Evolutionary conservation across 2,888 invertebrate genomes (phyloP).

Genomic region (Periphyllus acericola): DNA sequence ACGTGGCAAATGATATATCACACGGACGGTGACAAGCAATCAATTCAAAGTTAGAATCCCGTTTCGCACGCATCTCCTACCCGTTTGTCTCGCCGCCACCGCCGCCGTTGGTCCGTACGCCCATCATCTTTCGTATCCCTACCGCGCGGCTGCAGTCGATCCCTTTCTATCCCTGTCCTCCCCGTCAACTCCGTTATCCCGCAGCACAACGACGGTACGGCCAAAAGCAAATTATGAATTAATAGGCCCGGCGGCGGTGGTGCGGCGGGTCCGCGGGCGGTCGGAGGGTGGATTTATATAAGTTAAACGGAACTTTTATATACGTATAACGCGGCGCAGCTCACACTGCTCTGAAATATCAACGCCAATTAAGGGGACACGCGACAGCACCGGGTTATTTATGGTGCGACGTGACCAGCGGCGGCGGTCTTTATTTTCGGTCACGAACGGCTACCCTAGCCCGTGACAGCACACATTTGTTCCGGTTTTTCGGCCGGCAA

Average conservation of each 20-base stretch:
- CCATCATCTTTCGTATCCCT: not conserved
- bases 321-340: conserved; percentile 6
- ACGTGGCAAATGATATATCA: conserved; percentile 51
- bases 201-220: not conserved
- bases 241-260: conserved; percentile 25
- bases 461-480: conserved; percentile 37
- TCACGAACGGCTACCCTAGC: conserved; percentile 41
- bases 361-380: conserved; percentile 55
- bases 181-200: not conserved
- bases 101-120: not conserved
- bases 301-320: conserved; percentile 31
- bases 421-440: conserved; percentile 49
- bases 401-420: conserved; percentile 55
- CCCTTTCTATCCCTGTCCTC: not conserved
- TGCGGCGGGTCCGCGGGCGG: not conserved
- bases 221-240: conserved; percentile 56
- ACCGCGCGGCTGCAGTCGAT: too few species aligned
- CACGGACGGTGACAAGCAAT: conserved; percentile 58
- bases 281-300: conserved; percentile 14
- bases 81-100: not conserved
- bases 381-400: conserved; percentile 36
- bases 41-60: conserved; percentile 55
- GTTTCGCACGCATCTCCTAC: not conserved
- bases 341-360: conserved; percentile 34
- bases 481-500: conserved; percentile 67